Conservation (phyloP, 2,888 invertebrate genomes). For the Celastrina argiolus region DNA sequence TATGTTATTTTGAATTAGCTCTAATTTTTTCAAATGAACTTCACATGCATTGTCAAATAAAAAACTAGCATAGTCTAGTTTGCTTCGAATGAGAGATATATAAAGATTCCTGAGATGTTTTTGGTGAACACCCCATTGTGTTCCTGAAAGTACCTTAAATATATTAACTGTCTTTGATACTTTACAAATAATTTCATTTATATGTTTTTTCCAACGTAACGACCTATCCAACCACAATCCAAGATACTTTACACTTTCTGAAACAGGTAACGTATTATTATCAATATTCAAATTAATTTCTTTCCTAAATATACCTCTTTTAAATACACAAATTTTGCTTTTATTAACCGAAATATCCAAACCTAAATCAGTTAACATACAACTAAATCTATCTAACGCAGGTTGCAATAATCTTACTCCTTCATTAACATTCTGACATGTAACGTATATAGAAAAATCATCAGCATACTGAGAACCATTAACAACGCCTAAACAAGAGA, state of each 20-base stretch:
- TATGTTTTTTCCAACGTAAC: constrained; percentile 9
- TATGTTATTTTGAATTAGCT: too few species aligned
- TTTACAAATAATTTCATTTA: constrained; percentile 24
- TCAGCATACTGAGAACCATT: constrained; percentile 22
- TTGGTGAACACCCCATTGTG: constrained; percentile 29
- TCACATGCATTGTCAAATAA: constrained; percentile 23
- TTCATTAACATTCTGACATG: background rate
- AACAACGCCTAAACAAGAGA: background rate
- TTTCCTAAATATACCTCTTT: background rate
- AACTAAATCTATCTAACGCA: background rate
- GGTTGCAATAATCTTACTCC: background rate
- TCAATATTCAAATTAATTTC: background rate
- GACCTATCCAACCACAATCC: constrained; percentile 14
- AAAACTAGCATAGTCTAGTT: constrained; percentile 26
- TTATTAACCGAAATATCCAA: constrained; percentile 8
- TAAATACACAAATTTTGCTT: constrained; percentile 21
- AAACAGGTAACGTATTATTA: background rate
- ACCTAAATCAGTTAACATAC: background rate
- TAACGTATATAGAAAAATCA: constrained; percentile 13
- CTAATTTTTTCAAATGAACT: background rate
- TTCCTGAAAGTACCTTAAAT: constrained; percentile 27
- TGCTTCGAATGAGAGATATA: constrained; percentile 24
- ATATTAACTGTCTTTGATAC: constrained; percentile 26
- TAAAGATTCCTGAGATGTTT: constrained; percentile 27
- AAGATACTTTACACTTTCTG: constrained; percentile 5